phyloP scores from a whole-genome alignment of 2,113 vertebrate species.

The Henicopernis longicauda region DNA sequence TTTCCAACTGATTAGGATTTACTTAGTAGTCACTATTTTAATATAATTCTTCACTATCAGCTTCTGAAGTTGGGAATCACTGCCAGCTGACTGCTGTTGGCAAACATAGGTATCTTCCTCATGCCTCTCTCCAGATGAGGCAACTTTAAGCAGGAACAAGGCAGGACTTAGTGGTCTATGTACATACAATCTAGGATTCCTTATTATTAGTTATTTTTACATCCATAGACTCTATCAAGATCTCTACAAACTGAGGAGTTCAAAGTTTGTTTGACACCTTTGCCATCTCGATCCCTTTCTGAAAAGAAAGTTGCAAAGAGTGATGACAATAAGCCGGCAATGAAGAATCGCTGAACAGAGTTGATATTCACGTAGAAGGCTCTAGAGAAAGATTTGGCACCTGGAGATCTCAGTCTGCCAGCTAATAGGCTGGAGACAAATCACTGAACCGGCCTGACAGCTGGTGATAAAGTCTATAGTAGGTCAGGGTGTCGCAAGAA shows the following conservation, averaged over 20 bases:
- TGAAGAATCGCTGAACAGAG: not conserved
- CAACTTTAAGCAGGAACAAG: not conserved
- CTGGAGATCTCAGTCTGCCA: not conserved
- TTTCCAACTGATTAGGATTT: not conserved
- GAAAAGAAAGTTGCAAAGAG: not conserved
- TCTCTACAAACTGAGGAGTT: not conserved
- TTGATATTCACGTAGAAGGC: not conserved
- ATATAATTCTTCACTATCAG: not conserved
- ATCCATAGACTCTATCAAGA: not conserved
- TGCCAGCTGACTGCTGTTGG: not conserved
- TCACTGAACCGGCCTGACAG: not conserved
- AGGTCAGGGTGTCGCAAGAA: not conserved
- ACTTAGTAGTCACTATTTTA: not conserved
- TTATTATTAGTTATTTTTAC: not conserved
- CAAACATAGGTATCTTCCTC: not conserved
- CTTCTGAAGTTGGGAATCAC: not conserved
- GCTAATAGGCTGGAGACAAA: not conserved
- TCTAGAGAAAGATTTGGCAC: not conserved
- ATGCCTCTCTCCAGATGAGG: not conserved
- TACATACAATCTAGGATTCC: not conserved
- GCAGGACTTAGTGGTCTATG: fast-evolving
- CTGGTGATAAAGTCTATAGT: not conserved
- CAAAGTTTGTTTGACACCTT: not conserved
- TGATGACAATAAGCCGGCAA: not conserved
- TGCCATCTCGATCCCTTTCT: not conserved